Conservation (phyloP, 2,113 vertebrate species). For the Protobothrops flavoviridis region DNA sequence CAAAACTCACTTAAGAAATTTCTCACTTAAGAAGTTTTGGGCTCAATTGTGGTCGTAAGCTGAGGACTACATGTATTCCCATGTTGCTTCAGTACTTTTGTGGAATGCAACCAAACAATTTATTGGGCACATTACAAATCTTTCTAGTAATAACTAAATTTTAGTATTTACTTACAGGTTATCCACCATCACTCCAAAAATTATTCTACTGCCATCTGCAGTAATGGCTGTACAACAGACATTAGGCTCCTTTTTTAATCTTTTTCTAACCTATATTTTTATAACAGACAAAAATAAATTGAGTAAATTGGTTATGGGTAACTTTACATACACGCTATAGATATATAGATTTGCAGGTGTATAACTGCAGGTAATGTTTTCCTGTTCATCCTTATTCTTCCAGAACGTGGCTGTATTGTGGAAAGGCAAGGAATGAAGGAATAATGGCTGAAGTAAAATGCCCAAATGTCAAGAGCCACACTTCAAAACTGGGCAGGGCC, state of each 20-base stretch:
- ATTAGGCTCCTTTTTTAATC: conserved; percentile 59
- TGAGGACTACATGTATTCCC: not conserved
- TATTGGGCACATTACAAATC: not conserved
- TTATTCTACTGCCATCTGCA: conserved; percentile 48
- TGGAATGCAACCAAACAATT: not conserved
- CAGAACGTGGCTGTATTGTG: not conserved
- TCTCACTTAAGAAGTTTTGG: not conserved
- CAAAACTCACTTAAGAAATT: not conserved
- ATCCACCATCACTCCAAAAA: conserved; percentile 57
- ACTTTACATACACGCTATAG: not conserved
- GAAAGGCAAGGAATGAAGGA: not conserved
- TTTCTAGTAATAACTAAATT: not conserved
- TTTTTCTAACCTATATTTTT: conserved; percentile 60
- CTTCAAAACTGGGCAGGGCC: not conserved
- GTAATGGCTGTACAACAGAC: conserved; percentile 64
- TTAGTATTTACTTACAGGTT: conserved; percentile 53
- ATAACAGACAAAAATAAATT: not conserved
- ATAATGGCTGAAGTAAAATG: not conserved
- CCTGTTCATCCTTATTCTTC: not conserved
- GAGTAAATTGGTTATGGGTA: conserved; percentile 4
- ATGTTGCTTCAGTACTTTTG: not conserved
- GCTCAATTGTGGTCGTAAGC: not conserved
- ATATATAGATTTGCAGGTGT: not conserved
- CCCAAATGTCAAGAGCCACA: not conserved
- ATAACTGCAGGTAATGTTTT: not conserved